Conservation (phyloP, 2,113 vertebrate genomes). For the Leptocoma aspasia region DNA sequence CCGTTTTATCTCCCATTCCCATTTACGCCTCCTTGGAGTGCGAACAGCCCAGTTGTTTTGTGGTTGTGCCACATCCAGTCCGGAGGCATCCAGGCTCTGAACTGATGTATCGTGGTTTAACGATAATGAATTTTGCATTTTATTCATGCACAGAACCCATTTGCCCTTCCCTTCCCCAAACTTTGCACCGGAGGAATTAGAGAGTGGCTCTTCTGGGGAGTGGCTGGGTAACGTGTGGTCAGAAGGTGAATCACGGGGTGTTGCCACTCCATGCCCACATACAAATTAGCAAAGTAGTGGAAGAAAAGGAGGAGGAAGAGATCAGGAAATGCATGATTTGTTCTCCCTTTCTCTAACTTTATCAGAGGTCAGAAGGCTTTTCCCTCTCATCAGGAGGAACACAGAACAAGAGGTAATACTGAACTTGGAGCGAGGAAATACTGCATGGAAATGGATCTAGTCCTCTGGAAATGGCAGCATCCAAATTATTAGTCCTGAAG, state of each 20-base stretch:
- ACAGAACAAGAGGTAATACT: neutral
- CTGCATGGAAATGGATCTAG: neutral
- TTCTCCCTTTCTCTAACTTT: neutral
- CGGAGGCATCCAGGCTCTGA: neutral
- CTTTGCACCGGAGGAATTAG: neutral
- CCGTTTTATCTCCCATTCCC: neutral
- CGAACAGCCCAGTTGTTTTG: neutral
- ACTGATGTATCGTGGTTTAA: neutral
- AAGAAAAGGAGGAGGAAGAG: neutral
- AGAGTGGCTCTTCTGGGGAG: neutral
- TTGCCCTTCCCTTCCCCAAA: neutral
- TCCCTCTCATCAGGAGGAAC: neutral
- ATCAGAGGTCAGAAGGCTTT: neutral
- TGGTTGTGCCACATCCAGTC: neutral
- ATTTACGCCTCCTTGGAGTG: neutral
- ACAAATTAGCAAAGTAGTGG: neutral
- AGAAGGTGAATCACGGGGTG: conserved; percentile 49
- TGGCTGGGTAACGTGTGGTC: conserved; percentile 30
- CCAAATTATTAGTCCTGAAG: neutral
- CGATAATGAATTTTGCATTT: neutral
- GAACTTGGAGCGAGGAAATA: neutral
- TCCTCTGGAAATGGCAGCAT: neutral
- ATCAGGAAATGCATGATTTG: neutral
- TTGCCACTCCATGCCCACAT: conserved; percentile 19
- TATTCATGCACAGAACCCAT: neutral